Percentiles rank a stretch among this genome's conserved stretches.
Evolutionary conservation across 37 sponge, comb jelly and placozoan genomes (phyloP).

Genomic region (Spongilla lacustris): DNA sequence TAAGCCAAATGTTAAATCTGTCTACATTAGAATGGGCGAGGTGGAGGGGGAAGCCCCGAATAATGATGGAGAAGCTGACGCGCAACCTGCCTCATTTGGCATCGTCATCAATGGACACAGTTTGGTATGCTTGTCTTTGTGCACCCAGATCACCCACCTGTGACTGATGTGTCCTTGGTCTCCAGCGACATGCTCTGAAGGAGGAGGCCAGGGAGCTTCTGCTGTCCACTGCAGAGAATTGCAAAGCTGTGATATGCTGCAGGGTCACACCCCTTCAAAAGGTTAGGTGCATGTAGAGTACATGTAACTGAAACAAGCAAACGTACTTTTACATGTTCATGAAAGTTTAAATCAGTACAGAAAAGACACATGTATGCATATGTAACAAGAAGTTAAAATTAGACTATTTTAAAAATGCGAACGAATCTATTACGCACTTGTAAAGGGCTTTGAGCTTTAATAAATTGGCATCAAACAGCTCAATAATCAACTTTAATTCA

Average conservation of each 20-base stretch:
- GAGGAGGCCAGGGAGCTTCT: conserved; percentile 55
- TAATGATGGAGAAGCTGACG: neutral
- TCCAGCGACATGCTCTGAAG: conserved; percentile 69
- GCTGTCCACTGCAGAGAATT: conserved; percentile 80
- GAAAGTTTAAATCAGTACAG: no score
- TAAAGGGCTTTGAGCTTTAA: no score
- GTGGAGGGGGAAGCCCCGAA: neutral
- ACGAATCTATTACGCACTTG: no score
- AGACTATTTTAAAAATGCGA: no score
- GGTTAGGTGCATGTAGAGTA: no score
- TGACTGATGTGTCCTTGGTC: neutral
- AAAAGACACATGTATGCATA: no score
- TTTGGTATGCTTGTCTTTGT: conserved; percentile 55
- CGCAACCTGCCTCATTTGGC: conserved; percentile 61
- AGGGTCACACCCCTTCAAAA: conserved; percentile 98
- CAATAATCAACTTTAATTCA: no score
- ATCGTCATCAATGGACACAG: conserved; percentile 88
- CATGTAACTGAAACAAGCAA: no score
- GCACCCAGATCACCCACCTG: neutral
- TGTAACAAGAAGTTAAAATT: no score
- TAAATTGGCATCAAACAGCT: no score
- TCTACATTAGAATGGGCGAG: neutral
- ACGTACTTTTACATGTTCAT: no score
- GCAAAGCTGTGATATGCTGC: conserved; percentile 96
- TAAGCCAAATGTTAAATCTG: neutral